Conservation (phyloP, 2,113 vertebrate genomes). For the Chrysemys picta region DNA sequence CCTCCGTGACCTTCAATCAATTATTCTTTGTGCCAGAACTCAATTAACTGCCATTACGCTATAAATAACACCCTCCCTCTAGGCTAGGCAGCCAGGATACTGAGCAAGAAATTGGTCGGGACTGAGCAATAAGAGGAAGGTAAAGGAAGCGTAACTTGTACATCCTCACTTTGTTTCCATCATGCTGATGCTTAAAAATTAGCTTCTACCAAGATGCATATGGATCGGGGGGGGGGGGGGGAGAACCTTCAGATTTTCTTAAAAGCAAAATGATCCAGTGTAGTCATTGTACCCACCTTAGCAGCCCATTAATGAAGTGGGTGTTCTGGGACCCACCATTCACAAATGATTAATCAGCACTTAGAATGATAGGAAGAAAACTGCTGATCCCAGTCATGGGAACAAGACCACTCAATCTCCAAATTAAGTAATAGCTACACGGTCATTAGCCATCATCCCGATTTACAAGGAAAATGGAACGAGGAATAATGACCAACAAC, state of each 20-base stretch:
- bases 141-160: rapidly evolving
- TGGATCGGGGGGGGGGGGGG: rapidly evolving
- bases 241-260: not conserved
- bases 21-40: not conserved
- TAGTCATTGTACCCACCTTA: not conserved
- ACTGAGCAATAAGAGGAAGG: rapidly evolving
- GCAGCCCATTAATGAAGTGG: not conserved
- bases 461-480: not conserved
- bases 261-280: not conserved
- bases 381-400: not conserved
- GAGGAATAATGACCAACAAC: rapidly evolving
- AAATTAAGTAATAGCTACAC: not conserved
- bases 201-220: rapidly evolving
- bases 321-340: not conserved
- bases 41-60: not conserved
- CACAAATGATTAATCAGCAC: not conserved
- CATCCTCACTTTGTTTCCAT: not conserved
- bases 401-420: not conserved
- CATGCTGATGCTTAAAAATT: not conserved
- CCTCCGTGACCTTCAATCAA: not conserved
- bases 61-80: not conserved
- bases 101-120: not conserved
- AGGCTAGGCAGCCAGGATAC: rapidly evolving
- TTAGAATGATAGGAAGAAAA: not conserved
- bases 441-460: not conserved